A percentile compares a stretch with the other conserved stretches of the same genome.
Evolutionary conservation across 2,888 invertebrate species (phyloP).

Genomic region (Heliconius charithonia): DNA sequence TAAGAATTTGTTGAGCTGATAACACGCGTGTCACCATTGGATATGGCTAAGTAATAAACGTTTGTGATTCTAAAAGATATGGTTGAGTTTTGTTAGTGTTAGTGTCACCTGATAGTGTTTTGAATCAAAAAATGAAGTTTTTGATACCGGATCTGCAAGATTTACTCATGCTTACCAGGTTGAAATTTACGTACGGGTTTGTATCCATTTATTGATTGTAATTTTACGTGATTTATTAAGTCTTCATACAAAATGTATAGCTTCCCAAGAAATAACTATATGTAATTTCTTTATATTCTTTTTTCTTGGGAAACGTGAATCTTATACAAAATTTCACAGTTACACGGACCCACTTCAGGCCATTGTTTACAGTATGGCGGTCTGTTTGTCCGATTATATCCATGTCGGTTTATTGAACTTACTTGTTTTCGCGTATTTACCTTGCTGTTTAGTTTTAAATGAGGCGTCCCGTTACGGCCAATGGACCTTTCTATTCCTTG

Average conservation of each 20-base stretch:
- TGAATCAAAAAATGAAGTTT: constrained; percentile 61
- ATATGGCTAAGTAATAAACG: background rate
- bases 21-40: constrained; percentile 24
- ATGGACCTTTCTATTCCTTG: constrained; percentile 27
- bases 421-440: constrained; percentile 38
- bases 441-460: constrained; percentile 31
- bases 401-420: constrained; percentile 38
- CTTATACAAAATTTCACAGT: constrained; percentile 17
- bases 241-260: background rate
- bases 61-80: constrained; percentile 11
- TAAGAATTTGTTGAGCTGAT: constrained; percentile 37
- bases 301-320: constrained; percentile 5
- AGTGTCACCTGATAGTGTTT: constrained; percentile 25
- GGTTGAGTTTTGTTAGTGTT: constrained; percentile 20
- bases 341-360: constrained; percentile 5
- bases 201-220: constrained; percentile 37
- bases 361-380: constrained; percentile 39
- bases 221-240: constrained; percentile 15
- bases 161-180: constrained; percentile 55
- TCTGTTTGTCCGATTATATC: constrained; percentile 40
- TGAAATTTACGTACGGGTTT: constrained; percentile 61
- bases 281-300: background rate
- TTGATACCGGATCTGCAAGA: constrained; percentile 56
- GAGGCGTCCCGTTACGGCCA: constrained; percentile 32
- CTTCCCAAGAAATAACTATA: background rate